Percentiles rank a stretch among this genome's conserved stretches.
These are phyloP conservation scores for Synergus laeviventris DNA, from an alignment of 2,888 invertebrate genomes.

Conservation along the genomic window DNA sequence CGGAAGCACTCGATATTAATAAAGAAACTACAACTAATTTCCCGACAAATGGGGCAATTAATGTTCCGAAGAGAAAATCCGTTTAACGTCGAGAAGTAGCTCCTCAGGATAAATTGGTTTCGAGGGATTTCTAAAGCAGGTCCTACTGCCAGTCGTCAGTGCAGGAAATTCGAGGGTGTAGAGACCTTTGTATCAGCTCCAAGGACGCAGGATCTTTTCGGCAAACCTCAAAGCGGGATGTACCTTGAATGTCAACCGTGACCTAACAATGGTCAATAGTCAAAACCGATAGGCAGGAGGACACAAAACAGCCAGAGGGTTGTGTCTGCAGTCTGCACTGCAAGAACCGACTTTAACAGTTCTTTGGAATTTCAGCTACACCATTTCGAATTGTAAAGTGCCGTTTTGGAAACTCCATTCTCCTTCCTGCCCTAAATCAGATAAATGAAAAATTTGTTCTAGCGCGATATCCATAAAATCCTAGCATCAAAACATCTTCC, in stretches of 20 bases:
- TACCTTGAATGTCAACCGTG: slow-evolving; percentile 64
- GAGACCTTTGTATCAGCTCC: slow-evolving; percentile 56
- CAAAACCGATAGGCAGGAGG: background rate
- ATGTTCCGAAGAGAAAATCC: slow-evolving; percentile 66
- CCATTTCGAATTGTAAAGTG: background rate
- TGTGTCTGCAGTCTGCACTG: background rate
- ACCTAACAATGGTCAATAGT: slow-evolving; percentile 59
- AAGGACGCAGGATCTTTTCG: slow-evolving; percentile 44
- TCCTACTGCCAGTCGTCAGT: slow-evolving; percentile 49
- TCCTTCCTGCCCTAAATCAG: background rate
- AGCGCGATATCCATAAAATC: background rate
- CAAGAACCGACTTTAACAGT: background rate
- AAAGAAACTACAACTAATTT: slow-evolving; percentile 62
- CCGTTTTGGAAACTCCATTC: background rate
- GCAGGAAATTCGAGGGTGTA: slow-evolving; percentile 59
- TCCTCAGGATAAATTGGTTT: slow-evolving; percentile 72
- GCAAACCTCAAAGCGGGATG: slow-evolving; percentile 50
- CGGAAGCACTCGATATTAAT: slow-evolving; percentile 23
- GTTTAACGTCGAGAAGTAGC: slow-evolving; percentile 65
- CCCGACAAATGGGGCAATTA: slow-evolving; percentile 67
- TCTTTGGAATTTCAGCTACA: background rate
- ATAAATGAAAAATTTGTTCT: background rate
- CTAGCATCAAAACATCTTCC: background rate
- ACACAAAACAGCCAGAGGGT: background rate
- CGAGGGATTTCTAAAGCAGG: slow-evolving; percentile 70